These are phyloP conservation scores for Rhopalosiphum maidis DNA, from an alignment of 1,140 invertebrate genomes.

Conservation along the genomic window DNA sequence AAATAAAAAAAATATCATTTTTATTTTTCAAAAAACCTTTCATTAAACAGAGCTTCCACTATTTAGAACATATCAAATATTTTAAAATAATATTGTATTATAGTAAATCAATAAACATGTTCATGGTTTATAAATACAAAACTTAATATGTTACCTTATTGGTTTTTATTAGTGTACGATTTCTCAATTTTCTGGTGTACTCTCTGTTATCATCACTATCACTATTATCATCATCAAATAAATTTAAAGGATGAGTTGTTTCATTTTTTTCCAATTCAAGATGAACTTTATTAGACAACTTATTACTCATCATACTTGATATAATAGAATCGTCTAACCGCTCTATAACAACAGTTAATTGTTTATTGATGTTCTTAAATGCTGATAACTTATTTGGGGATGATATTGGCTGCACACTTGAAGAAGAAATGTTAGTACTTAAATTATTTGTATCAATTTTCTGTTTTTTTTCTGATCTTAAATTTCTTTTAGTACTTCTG, in stretches of 20 bases:
- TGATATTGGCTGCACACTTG: neutral
- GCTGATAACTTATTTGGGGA: accelerated
- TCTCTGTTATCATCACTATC: neutral
- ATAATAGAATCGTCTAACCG: constrained; percentile 4
- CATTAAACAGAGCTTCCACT: too few relatives aligned
- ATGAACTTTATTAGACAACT: neutral
- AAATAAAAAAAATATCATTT: too few relatives aligned
- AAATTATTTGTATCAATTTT: neutral
- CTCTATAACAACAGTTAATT: neutral
- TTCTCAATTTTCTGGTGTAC: neutral
- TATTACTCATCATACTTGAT: neutral
- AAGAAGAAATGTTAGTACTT: neutral
- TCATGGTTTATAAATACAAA: neutral
- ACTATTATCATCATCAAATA: constrained; percentile 19
- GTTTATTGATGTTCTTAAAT: too few relatives aligned
- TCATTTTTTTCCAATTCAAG: neutral
- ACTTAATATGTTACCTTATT: neutral
- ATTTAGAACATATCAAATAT: too few relatives aligned
- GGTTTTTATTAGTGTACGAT: neutral
- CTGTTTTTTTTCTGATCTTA: neutral
- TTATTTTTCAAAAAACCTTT: too few relatives aligned
- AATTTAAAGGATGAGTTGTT: constrained; percentile 11
- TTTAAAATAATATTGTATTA: too few relatives aligned
- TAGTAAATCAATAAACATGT: too few relatives aligned
- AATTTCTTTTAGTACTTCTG: neutral